Evolutionary conservation across 2,797 vertebrate genomes (phyloP).

Genomic region (Austrolebias charrua): DNA sequence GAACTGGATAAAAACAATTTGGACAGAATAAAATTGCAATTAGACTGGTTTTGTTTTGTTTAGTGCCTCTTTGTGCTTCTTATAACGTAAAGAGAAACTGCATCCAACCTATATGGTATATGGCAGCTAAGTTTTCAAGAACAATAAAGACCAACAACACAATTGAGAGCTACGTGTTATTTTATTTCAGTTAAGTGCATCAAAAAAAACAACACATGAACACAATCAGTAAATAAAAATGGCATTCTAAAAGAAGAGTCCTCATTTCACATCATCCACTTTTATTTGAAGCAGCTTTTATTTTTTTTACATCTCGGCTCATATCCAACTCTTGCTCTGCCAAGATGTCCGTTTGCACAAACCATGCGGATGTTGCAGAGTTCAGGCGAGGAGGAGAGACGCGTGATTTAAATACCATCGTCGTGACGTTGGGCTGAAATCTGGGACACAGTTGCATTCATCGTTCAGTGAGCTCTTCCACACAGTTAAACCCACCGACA

Average conservation of each 20-base stretch:
- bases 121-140: neutral
- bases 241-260: neutral
- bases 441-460: constrained; percentile 99
- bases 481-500: constrained; percentile 99
- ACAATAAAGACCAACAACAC: constrained; percentile 5
- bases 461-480: constrained; percentile 99
- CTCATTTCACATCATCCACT: too few species aligned
- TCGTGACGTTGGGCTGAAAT: constrained; percentile 73
- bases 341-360: constrained; percentile 47
- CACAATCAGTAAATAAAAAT: too few species aligned
- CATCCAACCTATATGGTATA: constrained; percentile 2
- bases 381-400: constrained; percentile 13
- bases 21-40: too few species aligned
- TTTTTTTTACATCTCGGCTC: too few species aligned
- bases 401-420: constrained; percentile 61
- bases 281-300: neutral
- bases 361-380: constrained; percentile 23
- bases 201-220: too few species aligned
- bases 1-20: too few species aligned
- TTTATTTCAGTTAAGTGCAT: constrained; percentile 31
- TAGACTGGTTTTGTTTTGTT: too few species aligned
- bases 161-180: neutral
- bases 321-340: constrained; percentile 1
- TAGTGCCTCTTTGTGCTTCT: neutral
- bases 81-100: neutral